Evolutionary conservation across 2,797 vertebrate species (phyloP).

Genomic region (Psittacula derbiana): DNA sequence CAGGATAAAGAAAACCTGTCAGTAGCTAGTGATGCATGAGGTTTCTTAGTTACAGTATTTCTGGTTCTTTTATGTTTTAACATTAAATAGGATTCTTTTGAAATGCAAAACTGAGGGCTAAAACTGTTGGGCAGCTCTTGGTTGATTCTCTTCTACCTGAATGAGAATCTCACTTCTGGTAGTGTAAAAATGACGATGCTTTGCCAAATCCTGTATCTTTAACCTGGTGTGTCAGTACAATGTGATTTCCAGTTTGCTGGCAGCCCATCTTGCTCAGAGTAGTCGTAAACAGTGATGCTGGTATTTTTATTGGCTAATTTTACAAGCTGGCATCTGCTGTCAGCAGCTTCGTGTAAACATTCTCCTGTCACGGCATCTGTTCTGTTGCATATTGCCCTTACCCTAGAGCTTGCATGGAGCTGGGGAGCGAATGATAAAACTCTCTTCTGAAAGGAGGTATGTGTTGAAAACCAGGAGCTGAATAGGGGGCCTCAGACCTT

Average conservation of each 20-base stretch:
- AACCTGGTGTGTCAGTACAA: not conserved
- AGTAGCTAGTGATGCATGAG: accelerated
- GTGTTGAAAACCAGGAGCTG: constrained; percentile 32
- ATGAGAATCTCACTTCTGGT: not conserved
- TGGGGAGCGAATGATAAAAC: constrained; percentile 46
- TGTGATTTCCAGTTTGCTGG: constrained; percentile 24
- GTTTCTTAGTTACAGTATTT: not conserved
- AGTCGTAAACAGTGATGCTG: constrained; percentile 53
- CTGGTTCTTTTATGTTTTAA: not conserved
- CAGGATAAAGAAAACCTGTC: not conserved
- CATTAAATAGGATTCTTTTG: not conserved
- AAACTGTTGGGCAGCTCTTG: not conserved
- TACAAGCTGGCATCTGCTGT: constrained; percentile 68
- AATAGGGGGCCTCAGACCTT: not conserved
- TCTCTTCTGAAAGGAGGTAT: constrained; percentile 27
- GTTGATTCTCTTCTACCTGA: not conserved
- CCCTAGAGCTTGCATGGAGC: constrained; percentile 16
- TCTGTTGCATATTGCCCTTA: constrained; percentile 61
- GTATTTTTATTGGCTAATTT: constrained; percentile 67
- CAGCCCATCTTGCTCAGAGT: constrained; percentile 20
- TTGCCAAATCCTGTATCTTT: not conserved
- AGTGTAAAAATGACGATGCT: not conserved
- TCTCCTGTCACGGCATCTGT: constrained; percentile 70
- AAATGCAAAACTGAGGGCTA: not conserved
- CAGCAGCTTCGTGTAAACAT: constrained; percentile 72